Evolutionary conservation across 2,797 vertebrate species (phyloP).

Genomic region (Lepus oiostolus): DNA sequence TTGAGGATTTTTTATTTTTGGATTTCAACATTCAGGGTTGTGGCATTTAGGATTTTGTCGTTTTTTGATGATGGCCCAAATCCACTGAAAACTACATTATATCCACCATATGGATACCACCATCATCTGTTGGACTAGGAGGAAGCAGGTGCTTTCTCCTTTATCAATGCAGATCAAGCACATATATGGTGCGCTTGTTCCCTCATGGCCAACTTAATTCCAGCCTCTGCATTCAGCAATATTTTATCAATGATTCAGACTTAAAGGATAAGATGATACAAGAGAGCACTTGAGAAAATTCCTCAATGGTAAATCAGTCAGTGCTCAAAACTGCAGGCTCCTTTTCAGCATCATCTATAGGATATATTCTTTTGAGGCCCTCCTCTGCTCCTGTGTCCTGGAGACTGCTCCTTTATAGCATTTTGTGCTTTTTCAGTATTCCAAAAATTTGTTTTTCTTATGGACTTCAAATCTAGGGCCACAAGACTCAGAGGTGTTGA

Average conservation of each 20-base stretch:
- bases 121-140: background rate
- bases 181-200: background rate
- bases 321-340: background rate
- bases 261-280: background rate
- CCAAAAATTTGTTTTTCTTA: background rate
- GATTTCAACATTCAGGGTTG: no score
- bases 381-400: background rate
- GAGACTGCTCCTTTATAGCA: background rate
- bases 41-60: no score
- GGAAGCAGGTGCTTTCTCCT: background rate
- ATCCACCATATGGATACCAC: background rate
- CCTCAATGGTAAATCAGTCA: background rate
- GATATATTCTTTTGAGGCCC: background rate
- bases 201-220: background rate
- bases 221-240: background rate
- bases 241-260: background rate
- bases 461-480: background rate
- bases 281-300: background rate
- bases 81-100: no score
- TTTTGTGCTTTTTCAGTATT: background rate
- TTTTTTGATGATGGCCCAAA: no score
- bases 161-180: background rate
- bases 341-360: background rate
- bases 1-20: no score
- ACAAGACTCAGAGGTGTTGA: background rate